Conservation (phyloP, 2,113 vertebrate species). For the Phrynosoma blainvillii region DNA sequence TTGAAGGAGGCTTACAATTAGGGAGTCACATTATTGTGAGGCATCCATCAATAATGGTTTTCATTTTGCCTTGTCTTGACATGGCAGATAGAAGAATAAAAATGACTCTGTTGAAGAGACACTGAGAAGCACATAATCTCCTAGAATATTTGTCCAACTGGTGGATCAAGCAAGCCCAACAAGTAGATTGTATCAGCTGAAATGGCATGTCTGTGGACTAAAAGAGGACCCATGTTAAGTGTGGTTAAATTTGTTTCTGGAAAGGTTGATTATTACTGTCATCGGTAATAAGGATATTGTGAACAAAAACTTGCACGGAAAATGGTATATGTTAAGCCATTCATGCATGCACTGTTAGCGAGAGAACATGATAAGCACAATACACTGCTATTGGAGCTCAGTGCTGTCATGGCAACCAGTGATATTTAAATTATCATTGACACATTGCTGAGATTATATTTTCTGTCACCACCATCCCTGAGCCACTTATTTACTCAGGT, state of each 20-base stretch:
- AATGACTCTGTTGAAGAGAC: neutral
- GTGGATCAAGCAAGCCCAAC: neutral
- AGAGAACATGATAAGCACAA: slow-evolving; percentile 17
- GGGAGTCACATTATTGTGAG: neutral
- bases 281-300: neutral
- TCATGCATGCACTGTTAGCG: neutral
- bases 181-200: neutral
- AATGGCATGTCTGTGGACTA: no score
- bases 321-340: slow-evolving; percentile 1
- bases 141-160: neutral
- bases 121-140: neutral
- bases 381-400: neutral
- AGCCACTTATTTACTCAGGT: neutral
- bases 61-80: neutral
- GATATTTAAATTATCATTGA: neutral
- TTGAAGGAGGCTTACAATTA: neutral
- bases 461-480: no score
- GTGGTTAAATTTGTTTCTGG: neutral
- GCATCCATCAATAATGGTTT: neutral
- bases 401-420: neutral
- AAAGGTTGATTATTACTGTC: neutral
- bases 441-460: rapidly evolving
- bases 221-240: no score
- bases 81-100: neutral
- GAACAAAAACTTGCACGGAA: neutral